A percentile compares a stretch with the other conserved stretches of the same genome.
Conservation (phyloP, 1,140 invertebrate genomes). For the Eufriesea mexicana region DNA sequence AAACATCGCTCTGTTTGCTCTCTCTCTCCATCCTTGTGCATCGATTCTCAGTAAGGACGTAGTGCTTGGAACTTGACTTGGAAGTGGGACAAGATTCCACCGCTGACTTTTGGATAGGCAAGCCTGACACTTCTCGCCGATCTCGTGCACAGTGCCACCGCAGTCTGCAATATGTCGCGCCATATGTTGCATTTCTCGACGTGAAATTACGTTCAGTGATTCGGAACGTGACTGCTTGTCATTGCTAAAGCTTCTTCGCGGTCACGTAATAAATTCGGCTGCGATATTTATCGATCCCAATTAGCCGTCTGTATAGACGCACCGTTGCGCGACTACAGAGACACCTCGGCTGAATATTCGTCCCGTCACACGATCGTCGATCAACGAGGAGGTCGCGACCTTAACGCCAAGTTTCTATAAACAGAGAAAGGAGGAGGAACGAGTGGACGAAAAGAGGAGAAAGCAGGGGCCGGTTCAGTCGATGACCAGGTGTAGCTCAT, state of each 20-base stretch:
- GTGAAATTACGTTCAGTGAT: not conserved
- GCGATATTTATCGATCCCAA: not conserved
- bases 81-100: not conserved
- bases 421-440: not conserved
- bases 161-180: constrained; percentile 4
- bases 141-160: not conserved
- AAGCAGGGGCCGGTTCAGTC: constrained; percentile 6
- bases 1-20: too few relatives aligned
- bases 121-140: not conserved
- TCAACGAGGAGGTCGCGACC: too few relatives aligned
- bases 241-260: not conserved
- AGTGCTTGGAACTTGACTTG: not conserved
- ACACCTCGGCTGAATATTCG: too few relatives aligned
- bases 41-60: too few relatives aligned
- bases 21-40: not conserved
- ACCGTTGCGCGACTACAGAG: too few relatives aligned
- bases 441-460: not conserved
- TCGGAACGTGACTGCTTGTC: not conserved
- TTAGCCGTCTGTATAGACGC: too few relatives aligned
- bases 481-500: constrained; percentile 42
- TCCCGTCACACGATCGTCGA: too few relatives aligned
- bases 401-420: too few relatives aligned
- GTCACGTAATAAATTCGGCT: not conserved
- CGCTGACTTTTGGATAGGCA: not conserved
- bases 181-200: not conserved